These are phyloP conservation scores for Arnoldichthys spilopterus DNA, from an alignment of 2,797 vertebrate genomes.

Conservation along the genomic window DNA sequence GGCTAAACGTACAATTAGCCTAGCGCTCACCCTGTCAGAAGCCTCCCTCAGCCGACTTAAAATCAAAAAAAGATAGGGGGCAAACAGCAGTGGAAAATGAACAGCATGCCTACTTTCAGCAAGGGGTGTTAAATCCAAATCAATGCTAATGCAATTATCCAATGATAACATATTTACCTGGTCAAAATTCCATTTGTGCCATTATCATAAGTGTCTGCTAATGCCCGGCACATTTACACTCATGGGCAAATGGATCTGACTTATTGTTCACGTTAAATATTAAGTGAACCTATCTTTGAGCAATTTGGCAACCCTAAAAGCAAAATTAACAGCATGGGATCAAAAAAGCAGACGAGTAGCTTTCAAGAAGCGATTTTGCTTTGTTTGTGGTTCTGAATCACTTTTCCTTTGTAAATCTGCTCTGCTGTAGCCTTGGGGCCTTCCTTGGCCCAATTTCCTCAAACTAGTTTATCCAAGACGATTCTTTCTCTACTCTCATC, in stretches of 20 bases:
- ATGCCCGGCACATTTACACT: not conserved
- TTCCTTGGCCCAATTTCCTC: slow-evolving; percentile 6
- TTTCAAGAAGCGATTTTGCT: not conserved
- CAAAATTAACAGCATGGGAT: slow-evolving; percentile 19
- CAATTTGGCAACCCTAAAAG: slow-evolving; percentile 14
- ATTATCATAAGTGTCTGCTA: slow-evolving; percentile 25
- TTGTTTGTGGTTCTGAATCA: slow-evolving; percentile 7
- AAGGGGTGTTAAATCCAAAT: slow-evolving; percentile 13
- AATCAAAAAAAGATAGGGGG: slow-evolving; percentile 7
- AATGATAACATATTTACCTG: slow-evolving; percentile 31
- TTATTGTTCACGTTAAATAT: slow-evolving; percentile 5
- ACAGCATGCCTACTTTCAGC: slow-evolving; percentile 21
- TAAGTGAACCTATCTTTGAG: slow-evolving; percentile 22
- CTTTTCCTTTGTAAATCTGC: slow-evolving; percentile 20
- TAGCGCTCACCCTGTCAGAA: slow-evolving; percentile 6
- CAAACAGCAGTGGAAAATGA: not conserved
- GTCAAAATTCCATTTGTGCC: slow-evolving; percentile 24
- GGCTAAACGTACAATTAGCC: slow-evolving; percentile 36
- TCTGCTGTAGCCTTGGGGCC: not conserved
- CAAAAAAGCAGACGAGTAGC: not conserved
- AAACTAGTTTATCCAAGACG: slow-evolving; percentile 1
- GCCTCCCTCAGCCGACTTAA: not conserved
- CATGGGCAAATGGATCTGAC: slow-evolving; percentile 8
- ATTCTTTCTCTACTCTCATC: not conserved
- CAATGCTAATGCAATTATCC: slow-evolving; percentile 33